Percentiles rank a stretch among this genome's conserved stretches.
These are phyloP conservation scores for Bos indicus DNA, from an alignment of 2,113 vertebrate genomes.

Conservation along the genomic window DNA sequence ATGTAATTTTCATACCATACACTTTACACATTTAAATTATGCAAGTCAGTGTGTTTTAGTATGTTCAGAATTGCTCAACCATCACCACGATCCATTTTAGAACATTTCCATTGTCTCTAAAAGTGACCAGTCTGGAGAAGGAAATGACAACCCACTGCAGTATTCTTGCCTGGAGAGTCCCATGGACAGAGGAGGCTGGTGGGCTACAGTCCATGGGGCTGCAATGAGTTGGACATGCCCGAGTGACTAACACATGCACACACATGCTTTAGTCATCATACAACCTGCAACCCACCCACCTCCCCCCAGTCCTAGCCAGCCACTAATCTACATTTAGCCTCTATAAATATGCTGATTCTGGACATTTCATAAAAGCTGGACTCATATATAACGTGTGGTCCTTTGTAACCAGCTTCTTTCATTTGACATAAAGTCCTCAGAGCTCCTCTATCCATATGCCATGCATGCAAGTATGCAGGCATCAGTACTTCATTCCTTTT, in stretches of 20 bases:
- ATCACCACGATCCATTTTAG: neutral
- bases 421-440: neutral
- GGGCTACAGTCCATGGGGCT: neutral
- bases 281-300: rapidly evolving
- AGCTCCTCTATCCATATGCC: rapidly evolving
- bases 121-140: neutral
- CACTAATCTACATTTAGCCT: neutral
- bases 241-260: neutral
- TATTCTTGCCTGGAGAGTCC: neutral
- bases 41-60: neutral
- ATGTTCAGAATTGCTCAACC: neutral
- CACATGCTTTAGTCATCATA: neutral
- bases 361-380: neutral
- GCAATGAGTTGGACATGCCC: rapidly evolving
- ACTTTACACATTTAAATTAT: neutral
- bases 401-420: neutral
- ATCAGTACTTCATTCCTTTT: neutral
- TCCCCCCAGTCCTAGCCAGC: neutral
- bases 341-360: neutral
- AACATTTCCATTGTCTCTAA: neutral
- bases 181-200: neutral
- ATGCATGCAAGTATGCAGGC: rapidly evolving
- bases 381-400: neutral
- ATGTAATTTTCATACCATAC: neutral
- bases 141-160: neutral